phyloP scores from a whole-genome alignment of 2,797 vertebrate species.

The Rhabdophis nuchalis region DNA sequence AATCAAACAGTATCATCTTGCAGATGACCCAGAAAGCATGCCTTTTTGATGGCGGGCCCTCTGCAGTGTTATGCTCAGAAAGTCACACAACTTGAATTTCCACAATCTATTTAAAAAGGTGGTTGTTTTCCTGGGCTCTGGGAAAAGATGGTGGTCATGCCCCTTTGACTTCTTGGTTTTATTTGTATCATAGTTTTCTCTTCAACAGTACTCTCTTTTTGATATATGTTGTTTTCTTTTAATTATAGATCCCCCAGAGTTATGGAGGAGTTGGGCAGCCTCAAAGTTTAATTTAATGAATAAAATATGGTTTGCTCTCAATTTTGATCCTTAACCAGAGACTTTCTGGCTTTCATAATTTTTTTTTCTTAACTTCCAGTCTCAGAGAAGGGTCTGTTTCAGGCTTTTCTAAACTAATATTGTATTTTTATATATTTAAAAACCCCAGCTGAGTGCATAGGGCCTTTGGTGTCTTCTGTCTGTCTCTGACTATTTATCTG shows the following conservation, averaged over 20 bases:
- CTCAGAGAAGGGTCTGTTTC: not conserved
- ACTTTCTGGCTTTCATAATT: not conserved
- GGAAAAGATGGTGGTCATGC: not conserved
- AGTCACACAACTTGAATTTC: not conserved
- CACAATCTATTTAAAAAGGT: not conserved
- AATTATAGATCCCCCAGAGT: not conserved
- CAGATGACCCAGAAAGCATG: not conserved
- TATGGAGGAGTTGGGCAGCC: not conserved
- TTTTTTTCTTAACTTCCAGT: not conserved
- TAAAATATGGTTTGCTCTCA: not conserved
- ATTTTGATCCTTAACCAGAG: not conserved
- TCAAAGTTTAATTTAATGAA: not conserved
- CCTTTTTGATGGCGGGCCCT: not conserved
- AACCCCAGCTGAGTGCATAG: not conserved
- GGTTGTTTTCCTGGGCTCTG: not conserved
- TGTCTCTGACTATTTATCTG: not conserved
- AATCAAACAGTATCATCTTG: not conserved
- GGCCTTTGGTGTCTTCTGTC: not conserved
- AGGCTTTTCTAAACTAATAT: not conserved
- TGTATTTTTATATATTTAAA: not conserved
- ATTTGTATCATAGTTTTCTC: not conserved
- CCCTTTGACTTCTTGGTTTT: not conserved
- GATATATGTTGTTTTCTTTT: not conserved
- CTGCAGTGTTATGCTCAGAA: not conserved
- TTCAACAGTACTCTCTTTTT: not conserved